Percentiles rank a stretch among this genome's conserved stretches.
phyloP scores from a whole-genome alignment of 2,797 vertebrate genomes.

The Pseudopleuronectes americanus region DNA sequence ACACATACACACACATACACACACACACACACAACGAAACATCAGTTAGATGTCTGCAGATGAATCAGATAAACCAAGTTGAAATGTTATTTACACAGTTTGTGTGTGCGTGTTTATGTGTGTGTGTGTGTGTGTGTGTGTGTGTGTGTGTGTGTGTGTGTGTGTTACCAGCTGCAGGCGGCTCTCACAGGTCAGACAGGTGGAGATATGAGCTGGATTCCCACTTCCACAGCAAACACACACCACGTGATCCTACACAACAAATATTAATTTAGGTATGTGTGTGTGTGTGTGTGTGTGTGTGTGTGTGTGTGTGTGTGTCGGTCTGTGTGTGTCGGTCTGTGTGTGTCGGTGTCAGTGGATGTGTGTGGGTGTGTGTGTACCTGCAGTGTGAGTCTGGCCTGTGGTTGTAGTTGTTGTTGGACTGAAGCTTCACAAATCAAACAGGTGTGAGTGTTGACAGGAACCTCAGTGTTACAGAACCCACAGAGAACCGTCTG shows the following conservation, averaged over 20 bases:
- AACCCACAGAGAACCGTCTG: conserved; percentile 86
- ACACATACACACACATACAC: background rate
- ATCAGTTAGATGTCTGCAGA: background rate
- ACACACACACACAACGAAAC: no score
- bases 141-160: background rate
- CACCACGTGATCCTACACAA: conserved; percentile 84
- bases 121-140: conserved; percentile 1
- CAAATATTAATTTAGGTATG: background rate
- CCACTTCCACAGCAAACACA: conserved; percentile 89
- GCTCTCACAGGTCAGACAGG: conserved; percentile 90
- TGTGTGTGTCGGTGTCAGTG: background rate
- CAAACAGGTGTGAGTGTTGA: conserved; percentile 85
- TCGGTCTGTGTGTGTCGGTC: background rate
- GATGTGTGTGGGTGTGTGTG: background rate
- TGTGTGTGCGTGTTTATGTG: background rate
- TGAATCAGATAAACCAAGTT: background rate
- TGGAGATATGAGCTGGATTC: conserved; percentile 86
- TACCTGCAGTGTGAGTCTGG: conserved; percentile 83
- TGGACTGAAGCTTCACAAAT: conserved; percentile 87
- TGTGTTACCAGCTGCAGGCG: conserved; percentile 68
- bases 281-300: background rate
- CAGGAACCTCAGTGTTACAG: conserved; percentile 87
- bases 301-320: background rate
- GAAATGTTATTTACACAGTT: no score
- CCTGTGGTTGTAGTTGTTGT: conserved; percentile 82